Percentiles rank a stretch among this genome's conserved stretches.
phyloP scores from a whole-genome alignment of 2,113 vertebrate species.

The Cyphomyrus discorhynchus region DNA sequence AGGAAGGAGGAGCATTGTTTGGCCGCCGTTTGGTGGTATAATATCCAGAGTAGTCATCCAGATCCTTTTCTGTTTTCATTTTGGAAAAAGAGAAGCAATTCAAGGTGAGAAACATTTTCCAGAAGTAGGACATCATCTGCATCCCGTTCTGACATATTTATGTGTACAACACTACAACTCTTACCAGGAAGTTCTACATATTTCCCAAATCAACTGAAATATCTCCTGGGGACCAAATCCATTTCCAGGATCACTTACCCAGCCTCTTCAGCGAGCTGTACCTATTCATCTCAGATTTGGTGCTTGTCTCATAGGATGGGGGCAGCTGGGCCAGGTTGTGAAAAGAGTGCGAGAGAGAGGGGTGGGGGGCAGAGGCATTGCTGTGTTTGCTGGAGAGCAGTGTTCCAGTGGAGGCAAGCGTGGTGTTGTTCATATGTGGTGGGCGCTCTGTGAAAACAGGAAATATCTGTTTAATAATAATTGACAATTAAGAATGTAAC shows the following conservation, averaged over 20 bases:
- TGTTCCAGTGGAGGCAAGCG: slow-evolving; percentile 57
- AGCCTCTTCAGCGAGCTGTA: slow-evolving; percentile 83
- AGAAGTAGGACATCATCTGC: not conserved
- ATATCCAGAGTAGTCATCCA: slow-evolving; percentile 79
- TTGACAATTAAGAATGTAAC: not conserved
- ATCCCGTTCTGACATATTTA: not conserved
- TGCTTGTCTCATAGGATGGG: slow-evolving; percentile 70
- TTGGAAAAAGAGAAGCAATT: not conserved
- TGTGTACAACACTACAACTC: not conserved
- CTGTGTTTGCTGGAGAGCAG: slow-evolving; percentile 65
- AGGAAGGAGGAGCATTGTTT: slow-evolving; percentile 59
- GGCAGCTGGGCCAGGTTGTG: slow-evolving; percentile 86
- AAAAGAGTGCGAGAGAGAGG: slow-evolving; percentile 78
- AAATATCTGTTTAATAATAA: not conserved
- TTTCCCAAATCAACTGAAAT: not conserved
- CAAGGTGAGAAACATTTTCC: slow-evolving; percentile 11
- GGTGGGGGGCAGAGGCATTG: slow-evolving; percentile 52
- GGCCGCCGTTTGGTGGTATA: slow-evolving; percentile 66
- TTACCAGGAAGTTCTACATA: not conserved
- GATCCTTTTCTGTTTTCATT: slow-evolving; percentile 67
- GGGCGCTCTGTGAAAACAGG: slow-evolving; percentile 50
- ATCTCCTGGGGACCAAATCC: not conserved
- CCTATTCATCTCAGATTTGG: slow-evolving; percentile 74
- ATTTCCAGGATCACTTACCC: slow-evolving; percentile 56
- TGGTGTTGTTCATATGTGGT: slow-evolving; percentile 62